Percentiles rank a stretch among this genome's conserved stretches.
These are phyloP conservation scores for Chrysopa pallens DNA, from an alignment of 1,140 invertebrate genomes.

Conservation along the genomic window DNA sequence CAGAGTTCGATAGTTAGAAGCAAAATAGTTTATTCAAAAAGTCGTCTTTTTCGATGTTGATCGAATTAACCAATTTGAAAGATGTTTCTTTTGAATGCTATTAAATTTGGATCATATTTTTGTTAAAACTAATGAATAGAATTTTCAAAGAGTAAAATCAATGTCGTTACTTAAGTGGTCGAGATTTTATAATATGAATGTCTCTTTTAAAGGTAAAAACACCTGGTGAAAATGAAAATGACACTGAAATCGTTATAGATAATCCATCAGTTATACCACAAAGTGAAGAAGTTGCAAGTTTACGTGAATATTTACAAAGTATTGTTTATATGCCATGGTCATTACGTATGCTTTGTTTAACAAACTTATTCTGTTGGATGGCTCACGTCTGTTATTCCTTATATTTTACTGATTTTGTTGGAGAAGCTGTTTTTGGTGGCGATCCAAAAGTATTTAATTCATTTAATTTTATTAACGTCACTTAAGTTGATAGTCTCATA, in stretches of 20 bases:
- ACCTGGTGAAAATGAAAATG: conserved; percentile 3
- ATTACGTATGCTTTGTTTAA: conserved; percentile 71
- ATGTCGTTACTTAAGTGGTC: no score
- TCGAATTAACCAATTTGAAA: no score
- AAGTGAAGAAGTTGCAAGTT: conserved; percentile 22
- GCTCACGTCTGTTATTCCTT: conserved; percentile 91
- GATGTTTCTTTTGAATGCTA: no score
- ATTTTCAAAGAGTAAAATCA: no score
- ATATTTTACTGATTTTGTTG: conserved; percentile 95
- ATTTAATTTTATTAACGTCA: no score
- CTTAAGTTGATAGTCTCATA: no score
- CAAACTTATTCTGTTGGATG: conserved; percentile 96
- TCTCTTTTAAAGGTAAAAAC: not conserved
- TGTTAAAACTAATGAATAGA: no score
- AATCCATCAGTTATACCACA: conserved; percentile 10
- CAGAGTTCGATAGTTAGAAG: no score
- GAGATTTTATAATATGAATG: no score
- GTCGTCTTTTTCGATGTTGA: no score
- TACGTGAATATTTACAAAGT: conserved; percentile 66
- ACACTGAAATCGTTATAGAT: conserved; percentile 5
- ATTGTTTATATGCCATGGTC: conserved; percentile 81
- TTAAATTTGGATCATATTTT: no score
- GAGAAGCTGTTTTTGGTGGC: conserved; percentile 85
- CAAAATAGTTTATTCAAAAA: no score
- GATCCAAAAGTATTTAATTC: conserved; percentile 53